These are phyloP conservation scores for Drosophila mimica DNA, from an alignment of 2,888 invertebrate species.

Conservation along the genomic window DNA sequence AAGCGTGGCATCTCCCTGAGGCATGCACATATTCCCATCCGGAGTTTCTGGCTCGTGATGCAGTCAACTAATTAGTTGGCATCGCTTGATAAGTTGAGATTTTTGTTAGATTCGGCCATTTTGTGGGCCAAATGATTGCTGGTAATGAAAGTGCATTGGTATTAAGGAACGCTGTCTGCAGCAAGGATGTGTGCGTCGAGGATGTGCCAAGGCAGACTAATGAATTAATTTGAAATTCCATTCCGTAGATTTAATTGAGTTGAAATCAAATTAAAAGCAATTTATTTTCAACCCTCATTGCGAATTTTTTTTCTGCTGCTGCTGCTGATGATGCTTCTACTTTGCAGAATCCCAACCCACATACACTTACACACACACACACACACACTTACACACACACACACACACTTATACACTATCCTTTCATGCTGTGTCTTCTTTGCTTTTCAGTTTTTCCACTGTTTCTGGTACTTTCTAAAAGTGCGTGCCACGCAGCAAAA, in stretches of 20 bases:
- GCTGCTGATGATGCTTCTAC: conserved; percentile 9
- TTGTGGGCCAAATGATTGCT: conserved; percentile 20
- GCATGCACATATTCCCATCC: background rate
- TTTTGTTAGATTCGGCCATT: background rate
- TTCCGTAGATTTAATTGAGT: conserved; percentile 85
- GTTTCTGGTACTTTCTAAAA: conserved; percentile 66
- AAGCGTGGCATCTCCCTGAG: conserved; percentile 9
- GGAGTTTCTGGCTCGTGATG: background rate
- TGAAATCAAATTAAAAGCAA: conserved; percentile 85
- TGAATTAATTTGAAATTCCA: conserved; percentile 84
- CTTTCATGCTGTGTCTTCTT: conserved; percentile 28
- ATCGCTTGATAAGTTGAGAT: background rate
- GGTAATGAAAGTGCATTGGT: conserved; percentile 41
- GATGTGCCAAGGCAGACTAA: conserved; percentile 49
- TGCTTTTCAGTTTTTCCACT: conserved; percentile 60
- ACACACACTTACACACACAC: conserved; percentile 14
- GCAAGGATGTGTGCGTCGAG: conserved; percentile 30
- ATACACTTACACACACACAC: conserved; percentile 38
- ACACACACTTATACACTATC: conserved; percentile 30
- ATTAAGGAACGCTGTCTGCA: background rate
- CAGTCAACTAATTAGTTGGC: conserved; percentile 50
- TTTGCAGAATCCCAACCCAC: conserved; percentile 41
- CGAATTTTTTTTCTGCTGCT: conserved; percentile 60
- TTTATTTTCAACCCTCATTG: conserved; percentile 83
- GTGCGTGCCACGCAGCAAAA: conserved; percentile 64